A percentile compares a stretch with the other conserved stretches of the same genome.
Evolutionary conservation across 2,797 vertebrate genomes (phyloP).

Genomic region (Lepidocolaptes lacrymiger): DNA sequence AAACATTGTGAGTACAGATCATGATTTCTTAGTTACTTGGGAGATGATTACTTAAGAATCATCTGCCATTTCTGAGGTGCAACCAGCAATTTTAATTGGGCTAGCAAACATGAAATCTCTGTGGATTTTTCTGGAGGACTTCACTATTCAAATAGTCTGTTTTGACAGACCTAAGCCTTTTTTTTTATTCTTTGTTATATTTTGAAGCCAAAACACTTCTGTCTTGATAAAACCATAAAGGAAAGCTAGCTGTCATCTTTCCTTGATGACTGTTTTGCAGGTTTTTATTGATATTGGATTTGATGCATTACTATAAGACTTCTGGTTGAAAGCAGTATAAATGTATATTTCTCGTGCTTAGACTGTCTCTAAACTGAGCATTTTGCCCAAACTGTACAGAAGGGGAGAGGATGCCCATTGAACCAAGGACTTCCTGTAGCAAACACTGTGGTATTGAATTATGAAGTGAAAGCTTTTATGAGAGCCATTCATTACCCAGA

Average conservation of each 20-base stretch:
- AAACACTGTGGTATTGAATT: neutral
- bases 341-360: neutral
- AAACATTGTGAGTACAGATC: neutral
- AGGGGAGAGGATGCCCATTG: neutral
- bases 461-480: neutral
- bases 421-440: neutral
- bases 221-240: neutral
- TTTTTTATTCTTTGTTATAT: neutral
- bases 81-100: neutral
- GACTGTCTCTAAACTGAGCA: neutral
- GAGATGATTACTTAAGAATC: neutral
- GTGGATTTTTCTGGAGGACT: conserved; percentile 4
- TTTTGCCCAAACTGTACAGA: neutral
- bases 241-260: neutral
- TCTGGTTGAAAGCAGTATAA: neutral
- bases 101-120: neutral
- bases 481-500: neutral
- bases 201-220: neutral
- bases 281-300: neutral
- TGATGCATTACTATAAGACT: neutral
- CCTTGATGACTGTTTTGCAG: neutral
- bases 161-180: neutral
- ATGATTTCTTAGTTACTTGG: neutral
- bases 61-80: neutral
- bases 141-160: neutral